Conservation (phyloP, 92 coral and sea anemone genomes). For the Umimayanthus chanpuru region DNA sequence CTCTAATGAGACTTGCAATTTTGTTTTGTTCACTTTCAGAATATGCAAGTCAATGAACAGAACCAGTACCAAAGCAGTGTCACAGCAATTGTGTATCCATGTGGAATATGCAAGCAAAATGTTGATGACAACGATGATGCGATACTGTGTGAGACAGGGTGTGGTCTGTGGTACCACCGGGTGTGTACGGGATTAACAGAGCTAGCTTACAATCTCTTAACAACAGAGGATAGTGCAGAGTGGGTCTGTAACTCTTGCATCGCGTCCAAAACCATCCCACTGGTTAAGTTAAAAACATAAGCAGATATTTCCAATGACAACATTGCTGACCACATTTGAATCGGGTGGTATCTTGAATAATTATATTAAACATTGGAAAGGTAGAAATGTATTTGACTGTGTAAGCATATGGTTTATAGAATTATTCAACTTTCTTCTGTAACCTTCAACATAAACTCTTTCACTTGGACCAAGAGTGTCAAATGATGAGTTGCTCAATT, state of each 20-base stretch:
- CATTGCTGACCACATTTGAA: neutral
- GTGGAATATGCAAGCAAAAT: constrained; percentile 94
- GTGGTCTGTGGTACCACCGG: constrained; percentile 97
- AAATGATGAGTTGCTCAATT: no score
- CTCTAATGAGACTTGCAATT: neutral
- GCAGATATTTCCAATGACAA: neutral
- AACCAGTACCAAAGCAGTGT: constrained; percentile 26
- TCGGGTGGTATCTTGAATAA: no score
- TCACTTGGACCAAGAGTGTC: no score
- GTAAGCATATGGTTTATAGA: no score
- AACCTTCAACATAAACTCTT: no score
- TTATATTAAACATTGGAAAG: no score
- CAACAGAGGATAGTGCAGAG: constrained; percentile 91
- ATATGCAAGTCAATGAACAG: constrained; percentile 16
- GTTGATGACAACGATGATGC: constrained; percentile 98
- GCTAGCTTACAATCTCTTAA: constrained; percentile 84
- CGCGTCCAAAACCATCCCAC: constrained; percentile 86
- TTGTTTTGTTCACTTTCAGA: neutral
- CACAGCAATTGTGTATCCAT: constrained; percentile 71
- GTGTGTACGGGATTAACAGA: constrained; percentile 96
- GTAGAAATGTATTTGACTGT: no score
- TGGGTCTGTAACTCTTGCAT: constrained; percentile 98
- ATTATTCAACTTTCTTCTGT: no score
- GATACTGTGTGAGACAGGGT: constrained; percentile 95
- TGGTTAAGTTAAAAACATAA: constrained; percentile 84